Evolutionary conservation across 2,888 invertebrate genomes (phyloP), one percentile per base, ranked within the genome.

Genomic region (Temnothorax unifasciatus): DNA sequence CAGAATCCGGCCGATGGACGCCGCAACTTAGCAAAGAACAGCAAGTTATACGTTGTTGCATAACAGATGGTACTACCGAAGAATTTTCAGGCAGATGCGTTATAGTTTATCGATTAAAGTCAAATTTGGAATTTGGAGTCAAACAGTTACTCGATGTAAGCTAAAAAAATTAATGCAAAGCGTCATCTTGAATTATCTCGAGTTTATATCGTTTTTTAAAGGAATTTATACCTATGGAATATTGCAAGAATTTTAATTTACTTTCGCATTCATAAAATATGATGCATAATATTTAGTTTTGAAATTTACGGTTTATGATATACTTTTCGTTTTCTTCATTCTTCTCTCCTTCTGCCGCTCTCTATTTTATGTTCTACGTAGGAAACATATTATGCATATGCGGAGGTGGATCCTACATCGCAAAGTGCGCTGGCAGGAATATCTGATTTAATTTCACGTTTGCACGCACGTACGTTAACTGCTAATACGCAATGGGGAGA

Each of bases 111-210:
- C 96, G 97, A 89, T 95, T 96, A 21, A 96, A 95, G 87, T 96
- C 96, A 84, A 94, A 95, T 18, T 95, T 96, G 87, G 94, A 95
- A 15, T 95, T 98, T 61, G 97, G 97, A 83, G 93, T 95, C 84
- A 97, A 96, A 92, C 97, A 96, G 90, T 95, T 98, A n/a, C 95
- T 96, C 41, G 97, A 97, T 87, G 97, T 96, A 94, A 95, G 95
- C 90, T 25, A 63, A 63, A 81, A 54, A 13, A 54, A 13, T n/a
- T 77, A 50, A 76, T 21, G n/a, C 2, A 5, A 44, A 25, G 44
- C 44, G 8, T 21, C 6, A n/a, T 59, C 21, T 9, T 63, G 13
- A 63, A 21, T 9, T 29, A 9, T 50, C 2, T 47, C 21, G 9
- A 29, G 15, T 54, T 57, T 54, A 52, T 15, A 52, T 64, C 6